Percentiles rank a stretch among this genome's conserved stretches.
These are phyloP conservation scores for Strigops habroptila DNA, from an alignment of 2,113 vertebrate genomes.

Conservation along the genomic window DNA sequence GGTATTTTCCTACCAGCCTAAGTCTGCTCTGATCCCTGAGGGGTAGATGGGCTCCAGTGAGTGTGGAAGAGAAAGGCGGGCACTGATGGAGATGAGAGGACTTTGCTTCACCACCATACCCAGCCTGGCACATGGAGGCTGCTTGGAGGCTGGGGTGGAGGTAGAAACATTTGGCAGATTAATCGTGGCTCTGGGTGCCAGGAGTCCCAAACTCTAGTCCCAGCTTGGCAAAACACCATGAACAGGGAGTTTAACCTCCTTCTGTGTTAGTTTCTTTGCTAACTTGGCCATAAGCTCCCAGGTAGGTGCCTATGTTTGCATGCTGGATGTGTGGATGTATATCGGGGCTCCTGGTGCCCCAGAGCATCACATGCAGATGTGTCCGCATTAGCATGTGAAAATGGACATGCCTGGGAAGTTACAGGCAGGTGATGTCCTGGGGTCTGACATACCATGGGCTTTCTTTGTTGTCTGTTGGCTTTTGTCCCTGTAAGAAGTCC, in stretches of 20 bases:
- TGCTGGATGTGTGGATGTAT: fast-evolving
- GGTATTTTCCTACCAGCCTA: background rate
- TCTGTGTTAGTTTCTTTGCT: background rate
- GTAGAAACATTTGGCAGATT: fast-evolving
- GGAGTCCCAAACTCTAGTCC: background rate
- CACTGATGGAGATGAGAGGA: background rate
- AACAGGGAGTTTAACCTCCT: background rate
- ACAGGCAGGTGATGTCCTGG: background rate
- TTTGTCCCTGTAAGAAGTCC: background rate
- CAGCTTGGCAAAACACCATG: background rate
- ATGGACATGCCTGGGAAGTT: background rate
- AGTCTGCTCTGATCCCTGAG: background rate
- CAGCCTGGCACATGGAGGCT: background rate
- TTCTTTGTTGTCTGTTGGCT: background rate
- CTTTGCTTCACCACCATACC: background rate
- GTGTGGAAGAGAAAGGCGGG: background rate
- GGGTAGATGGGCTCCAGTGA: background rate
- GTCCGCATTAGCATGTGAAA: fast-evolving
- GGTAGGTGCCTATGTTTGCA: fast-evolving
- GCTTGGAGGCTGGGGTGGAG: background rate
- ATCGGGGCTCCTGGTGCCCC: background rate
- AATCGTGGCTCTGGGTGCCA: background rate
- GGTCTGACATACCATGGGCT: fast-evolving
- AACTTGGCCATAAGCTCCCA: background rate
- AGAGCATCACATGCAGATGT: fast-evolving